phyloP scores from a whole-genome alignment of 2,797 vertebrate species.

The Ispidina lecontei region DNA sequence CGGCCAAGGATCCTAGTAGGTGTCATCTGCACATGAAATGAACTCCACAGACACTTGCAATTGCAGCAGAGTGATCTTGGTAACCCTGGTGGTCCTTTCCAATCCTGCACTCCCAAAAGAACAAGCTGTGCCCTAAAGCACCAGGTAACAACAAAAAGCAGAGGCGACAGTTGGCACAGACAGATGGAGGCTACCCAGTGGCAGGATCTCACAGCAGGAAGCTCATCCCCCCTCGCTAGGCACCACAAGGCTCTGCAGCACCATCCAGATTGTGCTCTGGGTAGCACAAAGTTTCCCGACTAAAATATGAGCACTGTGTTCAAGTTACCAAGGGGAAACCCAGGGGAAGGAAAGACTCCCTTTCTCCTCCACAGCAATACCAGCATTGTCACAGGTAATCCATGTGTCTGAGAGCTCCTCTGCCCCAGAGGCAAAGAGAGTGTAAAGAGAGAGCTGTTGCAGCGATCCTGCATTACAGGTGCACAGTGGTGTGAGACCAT shows the following conservation, averaged over 20 bases:
- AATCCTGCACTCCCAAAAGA: neutral
- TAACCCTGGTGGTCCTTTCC: neutral
- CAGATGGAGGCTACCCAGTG: constrained; percentile 39
- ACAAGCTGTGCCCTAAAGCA: neutral
- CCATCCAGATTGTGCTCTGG: neutral
- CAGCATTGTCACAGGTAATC: neutral
- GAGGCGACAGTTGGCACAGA: constrained; percentile 16
- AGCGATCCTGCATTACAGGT: neutral
- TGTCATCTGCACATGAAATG: neutral
- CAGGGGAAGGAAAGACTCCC: neutral
- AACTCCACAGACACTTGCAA: neutral
- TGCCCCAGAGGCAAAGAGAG: neutral
- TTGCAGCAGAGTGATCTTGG: neutral
- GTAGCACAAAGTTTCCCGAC: neutral
- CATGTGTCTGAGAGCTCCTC: neutral
- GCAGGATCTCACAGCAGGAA: neutral
- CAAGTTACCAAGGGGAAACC: neutral
- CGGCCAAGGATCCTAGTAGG: neutral
- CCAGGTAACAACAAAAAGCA: neutral
- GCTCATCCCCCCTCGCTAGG: constrained; percentile 45
- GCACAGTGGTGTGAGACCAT: neutral
- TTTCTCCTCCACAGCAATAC: neutral
- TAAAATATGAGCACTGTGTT: neutral
- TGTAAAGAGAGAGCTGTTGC: neutral
- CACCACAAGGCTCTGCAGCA: neutral